These are phyloP conservation scores for Psittacus erithacus DNA, from an alignment of 2,113 vertebrate genomes.

Conservation along the genomic window DNA sequence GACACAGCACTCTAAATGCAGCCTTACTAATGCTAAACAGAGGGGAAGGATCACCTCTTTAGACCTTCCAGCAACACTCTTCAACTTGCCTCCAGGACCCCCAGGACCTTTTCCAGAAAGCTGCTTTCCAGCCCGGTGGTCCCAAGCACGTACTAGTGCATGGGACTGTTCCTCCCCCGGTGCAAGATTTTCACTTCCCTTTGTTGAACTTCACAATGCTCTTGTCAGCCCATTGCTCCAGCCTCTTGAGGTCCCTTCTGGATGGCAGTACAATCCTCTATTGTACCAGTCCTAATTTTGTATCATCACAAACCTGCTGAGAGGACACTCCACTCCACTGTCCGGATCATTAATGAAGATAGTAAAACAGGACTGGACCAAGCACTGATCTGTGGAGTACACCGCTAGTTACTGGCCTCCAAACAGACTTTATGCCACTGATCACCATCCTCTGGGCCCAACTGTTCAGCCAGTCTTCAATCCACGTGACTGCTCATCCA, in stretches of 20 bases:
- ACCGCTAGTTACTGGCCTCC: background rate
- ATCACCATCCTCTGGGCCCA: background rate
- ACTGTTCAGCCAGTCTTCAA: background rate
- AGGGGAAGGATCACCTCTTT: background rate
- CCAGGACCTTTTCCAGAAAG: background rate
- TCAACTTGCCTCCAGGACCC: background rate
- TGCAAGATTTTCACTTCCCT: background rate
- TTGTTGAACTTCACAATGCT: background rate
- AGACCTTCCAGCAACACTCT: background rate
- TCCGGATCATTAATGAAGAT: background rate
- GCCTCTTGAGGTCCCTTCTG: background rate
- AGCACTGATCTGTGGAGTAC: background rate
- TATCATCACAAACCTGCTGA: background rate
- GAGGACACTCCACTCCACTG: accelerated
- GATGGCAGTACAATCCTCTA: background rate
- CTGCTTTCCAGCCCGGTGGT: background rate
- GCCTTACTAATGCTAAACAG: background rate
- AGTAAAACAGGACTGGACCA: background rate
- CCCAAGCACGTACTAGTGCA: background rate
- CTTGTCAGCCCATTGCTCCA: background rate
- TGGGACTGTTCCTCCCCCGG: background rate
- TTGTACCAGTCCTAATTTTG: background rate
- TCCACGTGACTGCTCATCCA: background rate
- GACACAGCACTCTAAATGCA: background rate
- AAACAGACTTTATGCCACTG: background rate